Evolutionary conservation across 1,140 invertebrate species (phyloP).

Genomic region (Apolygus lucorum): DNA sequence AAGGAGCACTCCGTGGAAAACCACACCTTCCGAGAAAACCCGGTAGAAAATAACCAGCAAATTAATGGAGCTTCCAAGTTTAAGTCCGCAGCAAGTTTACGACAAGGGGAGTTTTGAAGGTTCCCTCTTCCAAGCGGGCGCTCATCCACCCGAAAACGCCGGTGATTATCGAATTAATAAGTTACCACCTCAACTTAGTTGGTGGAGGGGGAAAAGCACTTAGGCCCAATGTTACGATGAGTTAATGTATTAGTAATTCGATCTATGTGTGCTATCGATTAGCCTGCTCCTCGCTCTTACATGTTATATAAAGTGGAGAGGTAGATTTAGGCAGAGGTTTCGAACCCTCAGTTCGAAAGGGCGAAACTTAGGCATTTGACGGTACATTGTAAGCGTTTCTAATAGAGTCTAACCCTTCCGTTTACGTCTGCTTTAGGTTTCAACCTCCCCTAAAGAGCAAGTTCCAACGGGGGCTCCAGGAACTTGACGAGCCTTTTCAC

Average conservation of each 20-base stretch:
- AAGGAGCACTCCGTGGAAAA: no score
- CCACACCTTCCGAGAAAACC: neutral
- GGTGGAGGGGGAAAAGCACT: neutral
- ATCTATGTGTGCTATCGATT: conserved; percentile 6
- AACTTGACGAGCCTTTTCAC: conserved; percentile 14
- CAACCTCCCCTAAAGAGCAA: neutral
- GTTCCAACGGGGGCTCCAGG: neutral
- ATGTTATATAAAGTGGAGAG: no score
- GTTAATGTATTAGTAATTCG: neutral
- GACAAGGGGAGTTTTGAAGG: neutral
- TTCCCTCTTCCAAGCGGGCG: neutral
- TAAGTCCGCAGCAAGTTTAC: neutral
- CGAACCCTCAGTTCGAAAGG: no score
- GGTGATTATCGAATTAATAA: conserved; percentile 15
- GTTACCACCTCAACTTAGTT: conserved; percentile 6
- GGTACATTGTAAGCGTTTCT: conserved; percentile 6
- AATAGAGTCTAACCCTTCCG: conserved; percentile 3
- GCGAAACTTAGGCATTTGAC: neutral
- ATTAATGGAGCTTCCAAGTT: neutral
- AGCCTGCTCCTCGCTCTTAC: neutral
- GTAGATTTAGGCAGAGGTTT: no score
- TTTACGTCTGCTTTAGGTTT: neutral
- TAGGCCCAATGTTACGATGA: neutral
- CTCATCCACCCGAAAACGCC: conserved; percentile 8
- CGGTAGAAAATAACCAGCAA: neutral